A percentile compares a stretch with the other conserved stretches of the same genome.
phyloP scores from a whole-genome alignment of 1,140 invertebrate genomes.

The Lasioglossum baleicum region DNA sequence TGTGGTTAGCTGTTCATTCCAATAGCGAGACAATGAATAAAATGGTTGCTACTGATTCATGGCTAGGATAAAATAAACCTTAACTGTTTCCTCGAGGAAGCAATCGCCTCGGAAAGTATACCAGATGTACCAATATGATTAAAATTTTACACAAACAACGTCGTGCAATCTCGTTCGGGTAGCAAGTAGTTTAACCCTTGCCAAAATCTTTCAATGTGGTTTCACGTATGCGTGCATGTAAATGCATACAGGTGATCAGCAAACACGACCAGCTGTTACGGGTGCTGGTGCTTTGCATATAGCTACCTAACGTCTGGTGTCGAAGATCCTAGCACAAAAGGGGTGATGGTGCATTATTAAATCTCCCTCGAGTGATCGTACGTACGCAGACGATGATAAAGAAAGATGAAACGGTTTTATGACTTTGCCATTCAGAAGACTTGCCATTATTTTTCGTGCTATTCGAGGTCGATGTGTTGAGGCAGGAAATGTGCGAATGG shows the following conservation, averaged over 20 bases:
- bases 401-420: not conserved
- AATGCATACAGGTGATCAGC: not conserved
- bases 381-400: not conserved
- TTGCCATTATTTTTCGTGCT: no score
- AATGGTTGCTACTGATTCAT: no score
- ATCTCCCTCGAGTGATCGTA: not conserved
- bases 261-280: not conserved
- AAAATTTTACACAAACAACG: not conserved
- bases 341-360: not conserved
- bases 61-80: no score
- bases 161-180: no score
- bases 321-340: not conserved
- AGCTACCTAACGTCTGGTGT: not conserved
- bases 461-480: no score
- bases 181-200: not conserved
- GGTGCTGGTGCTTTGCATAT: not conserved
- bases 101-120: no score
- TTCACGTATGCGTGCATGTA: not conserved
- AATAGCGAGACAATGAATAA: no score
- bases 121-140: no score
- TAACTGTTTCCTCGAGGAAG: no score
- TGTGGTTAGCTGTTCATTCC: no score
- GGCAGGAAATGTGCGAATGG: no score
- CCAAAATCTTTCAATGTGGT: not conserved
- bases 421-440: not conserved